A percentile compares a stretch with the other conserved stretches of the same genome.
Conservation (phyloP, 1,140 invertebrate species). For the Drosophila sp. region DNA sequence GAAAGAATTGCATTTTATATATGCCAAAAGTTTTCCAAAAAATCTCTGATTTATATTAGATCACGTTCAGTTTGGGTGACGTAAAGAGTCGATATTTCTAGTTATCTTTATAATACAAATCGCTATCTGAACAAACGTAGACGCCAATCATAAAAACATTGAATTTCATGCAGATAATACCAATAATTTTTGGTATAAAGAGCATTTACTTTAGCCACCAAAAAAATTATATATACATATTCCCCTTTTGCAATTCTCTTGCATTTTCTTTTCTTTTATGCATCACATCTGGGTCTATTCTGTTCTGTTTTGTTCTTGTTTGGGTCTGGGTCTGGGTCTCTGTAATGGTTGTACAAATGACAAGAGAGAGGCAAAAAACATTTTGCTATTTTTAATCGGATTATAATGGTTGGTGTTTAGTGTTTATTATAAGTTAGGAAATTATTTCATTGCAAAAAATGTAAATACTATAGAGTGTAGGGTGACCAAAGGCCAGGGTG, state of each 20-base stretch:
- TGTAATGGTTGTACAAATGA: conserved; percentile 51
- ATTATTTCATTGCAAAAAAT: conserved; percentile 58
- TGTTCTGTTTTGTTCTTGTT: background rate
- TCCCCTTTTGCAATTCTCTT: background rate
- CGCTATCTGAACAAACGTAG: background rate
- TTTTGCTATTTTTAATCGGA: conserved; percentile 77
- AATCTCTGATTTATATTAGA: background rate
- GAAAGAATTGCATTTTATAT: background rate
- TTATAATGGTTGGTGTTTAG: conserved; percentile 74
- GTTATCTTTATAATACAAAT: conserved; percentile 1
- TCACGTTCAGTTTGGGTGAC: background rate
- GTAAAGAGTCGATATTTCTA: background rate
- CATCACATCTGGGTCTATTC: background rate
- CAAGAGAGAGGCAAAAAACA: conserved; percentile 47
- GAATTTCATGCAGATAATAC: background rate
- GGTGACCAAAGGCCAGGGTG: conserved; percentile 51
- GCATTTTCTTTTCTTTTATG: background rate
- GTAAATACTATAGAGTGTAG: conserved; percentile 34
- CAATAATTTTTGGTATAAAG: background rate
- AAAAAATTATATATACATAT: background rate
- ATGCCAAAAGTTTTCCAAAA: background rate
- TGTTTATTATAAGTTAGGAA: conserved; percentile 69
- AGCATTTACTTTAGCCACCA: background rate
- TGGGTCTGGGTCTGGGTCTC: conserved; percentile 16
- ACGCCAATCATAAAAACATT: background rate